Base-by-base conservation (phyloP, 2,888 invertebrate species). In the Crepidodera aurea region DNA sequence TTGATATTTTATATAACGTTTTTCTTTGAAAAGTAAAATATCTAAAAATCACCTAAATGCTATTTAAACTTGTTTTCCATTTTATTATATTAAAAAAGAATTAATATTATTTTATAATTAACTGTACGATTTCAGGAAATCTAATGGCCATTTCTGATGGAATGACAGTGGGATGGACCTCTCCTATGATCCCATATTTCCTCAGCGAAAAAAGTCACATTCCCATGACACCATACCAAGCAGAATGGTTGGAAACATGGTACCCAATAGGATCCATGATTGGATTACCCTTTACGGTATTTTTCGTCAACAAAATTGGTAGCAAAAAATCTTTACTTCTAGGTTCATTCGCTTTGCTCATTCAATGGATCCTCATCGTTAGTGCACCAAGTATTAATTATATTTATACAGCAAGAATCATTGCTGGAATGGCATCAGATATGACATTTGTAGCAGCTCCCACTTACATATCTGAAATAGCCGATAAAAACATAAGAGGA, bases 401-500 rank as follows among this genome's bases (percentile, higher is more conserved):
- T 55, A 60, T 81, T 8, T 78, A 77, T 65, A 72, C 75, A 4
- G 79, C 79, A 0, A 71, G 80, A 42, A 74, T 78, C 46, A 55
- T 81, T 18, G 75, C 77, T 1, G 81, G 81, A 1, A 64, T 79
- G 46, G 79, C 80, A 4, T 79, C 79, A 6, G 79, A 81, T 57
- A 78, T 79, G 10, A 79, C 78, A 6, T 81, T 81, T 65, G 81
- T 81, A 1, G 76, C 80, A 6, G 79, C 79, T 0, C 81, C 80
- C 6, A 80, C 79, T 79, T 81, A 79, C 68, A 77, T 81, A 27
- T 79, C 79, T 1, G 80, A 81, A 71, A 79, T 80, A 56, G 80
- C 81, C 8, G 78, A 80, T 67, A 76, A 80, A 58, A 76, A 77
- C 50, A 79, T 81, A 13, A 63, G 81, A 34, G 81, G 81, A n/a